These are phyloP conservation scores for Sarcophaga rosellei DNA, from an alignment of 2,888 invertebrate species.

Conservation along the genomic window DNA sequence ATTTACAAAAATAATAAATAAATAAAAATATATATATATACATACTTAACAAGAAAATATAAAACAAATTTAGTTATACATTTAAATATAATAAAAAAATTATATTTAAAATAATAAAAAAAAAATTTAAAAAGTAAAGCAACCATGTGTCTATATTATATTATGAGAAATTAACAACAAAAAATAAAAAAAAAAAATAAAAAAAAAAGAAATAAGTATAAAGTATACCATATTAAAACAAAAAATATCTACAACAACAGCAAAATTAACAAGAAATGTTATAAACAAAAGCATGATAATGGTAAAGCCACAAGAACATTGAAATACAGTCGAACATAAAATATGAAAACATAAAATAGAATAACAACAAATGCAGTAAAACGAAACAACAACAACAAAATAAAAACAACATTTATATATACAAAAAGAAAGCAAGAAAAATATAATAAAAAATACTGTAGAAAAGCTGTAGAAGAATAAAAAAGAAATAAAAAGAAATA, in stretches of 20 bases:
- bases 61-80: constrained; percentile 37
- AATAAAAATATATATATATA: constrained; percentile 34
- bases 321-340: not conserved
- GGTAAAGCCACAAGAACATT: constrained; percentile 23
- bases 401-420: no score
- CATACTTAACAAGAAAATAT: constrained; percentile 11
- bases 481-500: constrained; percentile 19
- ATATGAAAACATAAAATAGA: no score
- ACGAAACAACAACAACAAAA: no score
- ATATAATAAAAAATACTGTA: constrained; percentile 20
- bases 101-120: not conserved
- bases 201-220: constrained; percentile 31
- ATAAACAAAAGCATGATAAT: not conserved
- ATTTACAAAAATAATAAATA: constrained; percentile 45
- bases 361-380: no score
- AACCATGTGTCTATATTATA: constrained; percentile 64
- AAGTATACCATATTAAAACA: constrained; percentile 7
- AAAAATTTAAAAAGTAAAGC: not conserved
- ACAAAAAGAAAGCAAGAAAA: no score
- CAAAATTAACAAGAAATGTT: not conserved
- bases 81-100: not conserved
- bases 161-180: constrained; percentile 36
- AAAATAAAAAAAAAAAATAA: constrained; percentile 16
- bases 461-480: constrained; percentile 49
- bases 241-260: not conserved